Conservation (phyloP, 2,113 vertebrate genomes). For the Acrocephalus kingi region DNA sequence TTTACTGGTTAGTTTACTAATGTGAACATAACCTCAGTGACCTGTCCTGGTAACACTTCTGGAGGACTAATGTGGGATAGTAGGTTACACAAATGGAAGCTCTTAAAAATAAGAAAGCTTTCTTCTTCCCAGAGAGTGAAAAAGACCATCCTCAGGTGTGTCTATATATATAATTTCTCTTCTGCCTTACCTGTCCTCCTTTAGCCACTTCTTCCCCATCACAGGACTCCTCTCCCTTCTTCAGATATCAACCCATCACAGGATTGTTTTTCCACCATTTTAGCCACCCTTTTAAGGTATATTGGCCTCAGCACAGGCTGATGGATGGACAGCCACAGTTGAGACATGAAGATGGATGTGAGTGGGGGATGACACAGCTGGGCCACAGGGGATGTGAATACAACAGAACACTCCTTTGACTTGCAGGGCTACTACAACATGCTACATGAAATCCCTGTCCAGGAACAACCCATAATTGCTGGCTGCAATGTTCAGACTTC, state of each 20-base stretch:
- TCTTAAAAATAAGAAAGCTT: neutral
- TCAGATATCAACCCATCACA: neutral
- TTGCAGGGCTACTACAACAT: rapidly evolving
- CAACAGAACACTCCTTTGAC: neutral
- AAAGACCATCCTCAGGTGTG: neutral
- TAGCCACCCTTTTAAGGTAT: neutral
- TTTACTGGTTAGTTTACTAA: neutral
- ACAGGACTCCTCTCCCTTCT: neutral
- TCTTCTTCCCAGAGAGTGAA: neutral
- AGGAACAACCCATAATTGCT: neutral
- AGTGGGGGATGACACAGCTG: neutral
- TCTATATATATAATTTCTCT: neutral
- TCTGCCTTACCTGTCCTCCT: neutral
- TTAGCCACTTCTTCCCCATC: neutral
- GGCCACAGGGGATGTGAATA: neutral
- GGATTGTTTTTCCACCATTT: neutral
- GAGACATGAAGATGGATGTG: neutral
- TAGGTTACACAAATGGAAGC: neutral
- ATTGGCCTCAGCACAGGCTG: neutral
- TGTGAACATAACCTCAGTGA: neutral
- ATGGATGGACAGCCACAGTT: neutral
- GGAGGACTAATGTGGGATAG: neutral
- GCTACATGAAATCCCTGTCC: neutral
- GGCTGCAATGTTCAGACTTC: neutral
- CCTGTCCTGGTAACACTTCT: neutral